Base-by-base conservation (phyloP, 2,113 vertebrate species). In the Strigops habroptila region DNA sequence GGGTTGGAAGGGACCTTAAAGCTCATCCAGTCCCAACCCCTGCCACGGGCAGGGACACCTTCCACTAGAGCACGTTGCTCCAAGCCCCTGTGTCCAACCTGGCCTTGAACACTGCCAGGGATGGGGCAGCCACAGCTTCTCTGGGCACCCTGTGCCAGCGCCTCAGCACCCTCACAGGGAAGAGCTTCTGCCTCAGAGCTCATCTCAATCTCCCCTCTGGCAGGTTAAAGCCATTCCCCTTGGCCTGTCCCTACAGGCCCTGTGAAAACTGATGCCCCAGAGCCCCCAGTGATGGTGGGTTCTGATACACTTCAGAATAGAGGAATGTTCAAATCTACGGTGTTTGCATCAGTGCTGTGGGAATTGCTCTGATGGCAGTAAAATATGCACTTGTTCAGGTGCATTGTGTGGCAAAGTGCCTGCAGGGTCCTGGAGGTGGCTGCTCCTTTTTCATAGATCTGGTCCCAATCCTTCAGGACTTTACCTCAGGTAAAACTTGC, bases 391-490 rank as follows among this genome's bases (percentile, higher is more conserved):
- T 44, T 27, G 19, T 8, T n/a, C 9, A 49, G 52, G 30, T 25
- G 37, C n/a, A 1, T 13, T 18, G 22, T 4, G n/a, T 15, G 24
- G 76, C 28, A 17, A 1, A 1, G 39, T 55, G 79, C 78, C 64
- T 59, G 73, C 64, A 18, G 51, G 35, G 21, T 55, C 37, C 33
- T 48, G 65, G 19, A 43, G 49, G 75, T 18, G 57, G 35, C 70
- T 3, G 0, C 37, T 59, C 25, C n/a, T 18, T 30, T 19, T 35
- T 12, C 3, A 9, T 9, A 28, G 30, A 7, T 16, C 46, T 10
- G 27, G 7, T 52, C 19, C 52, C 28, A 31, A 57, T 76, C 57
- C 71, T 82, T 37, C 67, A 41, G 55, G 46, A 14, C 44, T 65
- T n/a, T 1, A 4, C 25, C 28, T 82, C 10, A 41, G 27, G 30